A percentile compares a stretch with the other conserved stretches of the same genome.
Evolutionary conservation across 2,888 invertebrate genomes (phyloP).

Genomic region (Buathra laborator): DNA sequence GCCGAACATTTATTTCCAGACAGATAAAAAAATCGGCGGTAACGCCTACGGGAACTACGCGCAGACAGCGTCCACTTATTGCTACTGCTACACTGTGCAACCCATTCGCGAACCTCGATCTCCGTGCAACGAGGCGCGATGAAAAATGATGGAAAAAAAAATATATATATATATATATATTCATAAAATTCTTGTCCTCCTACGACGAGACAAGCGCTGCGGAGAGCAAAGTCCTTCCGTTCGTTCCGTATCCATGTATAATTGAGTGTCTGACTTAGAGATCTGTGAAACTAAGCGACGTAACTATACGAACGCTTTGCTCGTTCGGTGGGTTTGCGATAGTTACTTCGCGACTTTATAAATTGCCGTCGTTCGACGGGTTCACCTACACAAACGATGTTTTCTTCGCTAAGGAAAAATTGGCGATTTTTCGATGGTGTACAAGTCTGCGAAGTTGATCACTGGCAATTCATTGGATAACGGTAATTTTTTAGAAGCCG

Average conservation of each 20-base stretch:
- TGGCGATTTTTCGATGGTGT: too few species aligned
- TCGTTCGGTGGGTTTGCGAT: constrained; percentile 4
- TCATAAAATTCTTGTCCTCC: constrained; percentile 74
- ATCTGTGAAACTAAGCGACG: background rate
- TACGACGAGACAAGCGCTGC: constrained; percentile 68
- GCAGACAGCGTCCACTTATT: background rate
- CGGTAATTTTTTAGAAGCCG: too few species aligned
- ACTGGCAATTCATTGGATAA: too few species aligned
- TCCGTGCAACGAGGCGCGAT: constrained; percentile 62
- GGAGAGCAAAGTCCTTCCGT: constrained; percentile 60
- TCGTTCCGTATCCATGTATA: constrained; percentile 26
- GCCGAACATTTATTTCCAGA: background rate
- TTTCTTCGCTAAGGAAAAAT: background rate
- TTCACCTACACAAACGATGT: constrained; percentile 76
- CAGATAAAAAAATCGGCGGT: background rate
- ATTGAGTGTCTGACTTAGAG: background rate
- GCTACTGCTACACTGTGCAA: background rate
- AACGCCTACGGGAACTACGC: constrained; percentile 27
- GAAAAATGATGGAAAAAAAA: constrained; percentile 1
- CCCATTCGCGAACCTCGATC: too few species aligned
- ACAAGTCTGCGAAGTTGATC: too few species aligned
- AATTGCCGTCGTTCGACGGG: constrained; percentile 72
- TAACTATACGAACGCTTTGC: background rate
- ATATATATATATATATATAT: too few species aligned
- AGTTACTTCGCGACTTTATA: constrained; percentile 51